Conservation (phyloP, 1,140 invertebrate genomes). For the Babylonia areolata region DNA sequence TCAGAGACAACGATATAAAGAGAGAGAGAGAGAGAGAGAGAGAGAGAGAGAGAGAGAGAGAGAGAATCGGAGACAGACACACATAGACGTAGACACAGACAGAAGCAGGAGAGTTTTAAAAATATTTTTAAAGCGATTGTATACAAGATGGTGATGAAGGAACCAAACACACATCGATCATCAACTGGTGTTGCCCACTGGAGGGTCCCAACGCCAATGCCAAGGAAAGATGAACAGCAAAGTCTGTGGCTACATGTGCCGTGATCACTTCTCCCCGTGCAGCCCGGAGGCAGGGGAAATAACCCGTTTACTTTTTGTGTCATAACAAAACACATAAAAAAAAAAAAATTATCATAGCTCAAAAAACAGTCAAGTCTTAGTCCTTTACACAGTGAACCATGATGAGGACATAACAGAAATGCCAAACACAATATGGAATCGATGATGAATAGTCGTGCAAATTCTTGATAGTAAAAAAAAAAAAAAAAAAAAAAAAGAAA, state of each 20-base stretch:
- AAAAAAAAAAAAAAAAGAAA: background rate
- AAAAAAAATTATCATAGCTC: background rate
- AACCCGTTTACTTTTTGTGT: conserved; percentile 11
- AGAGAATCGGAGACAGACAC: too few species aligned
- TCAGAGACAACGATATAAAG: too few species aligned
- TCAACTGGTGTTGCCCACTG: background rate
- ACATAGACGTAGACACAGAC: too few species aligned
- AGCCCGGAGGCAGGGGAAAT: background rate
- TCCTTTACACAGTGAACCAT: background rate
- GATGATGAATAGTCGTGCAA: too few species aligned
- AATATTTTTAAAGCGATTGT: too few species aligned
- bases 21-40: too few species aligned
- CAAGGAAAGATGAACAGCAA: conserved; percentile 1
- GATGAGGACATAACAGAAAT: background rate
- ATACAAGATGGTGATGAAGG: background rate
- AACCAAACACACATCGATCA: background rate
- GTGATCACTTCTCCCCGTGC: background rate
- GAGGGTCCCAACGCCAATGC: background rate
- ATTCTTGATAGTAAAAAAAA: background rate
- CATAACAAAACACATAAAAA: background rate
- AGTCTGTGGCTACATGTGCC: background rate
- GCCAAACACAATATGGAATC: too few species aligned
- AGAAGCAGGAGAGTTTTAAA: too few species aligned
- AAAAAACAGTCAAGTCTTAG: background rate
- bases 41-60: too few species aligned